phyloP scores from a whole-genome alignment of 2,113 vertebrate species.

The Corydoras sp. region DNA sequence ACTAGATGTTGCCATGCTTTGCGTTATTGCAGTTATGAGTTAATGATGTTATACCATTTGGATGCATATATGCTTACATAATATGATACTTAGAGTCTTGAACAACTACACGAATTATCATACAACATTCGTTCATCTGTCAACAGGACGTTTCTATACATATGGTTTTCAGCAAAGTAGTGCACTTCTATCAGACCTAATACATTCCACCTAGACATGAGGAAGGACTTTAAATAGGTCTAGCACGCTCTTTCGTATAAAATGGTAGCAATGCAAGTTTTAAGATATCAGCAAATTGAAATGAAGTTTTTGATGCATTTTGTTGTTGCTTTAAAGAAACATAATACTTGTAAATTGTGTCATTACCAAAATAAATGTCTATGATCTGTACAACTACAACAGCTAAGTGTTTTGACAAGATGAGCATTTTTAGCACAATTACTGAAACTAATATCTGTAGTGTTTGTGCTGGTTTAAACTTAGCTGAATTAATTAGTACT shows the following conservation, averaged over 20 bases:
- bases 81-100: slow-evolving; percentile 57
- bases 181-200: slow-evolving; percentile 38
- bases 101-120: slow-evolving; percentile 58
- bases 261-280: slow-evolving; percentile 22
- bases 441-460: slow-evolving; percentile 51
- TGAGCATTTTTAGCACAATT: slow-evolving; percentile 60
- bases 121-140: slow-evolving; percentile 64
- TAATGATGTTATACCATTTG: slow-evolving; percentile 61
- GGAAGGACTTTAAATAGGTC: slow-evolving; percentile 34
- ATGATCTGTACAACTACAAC: slow-evolving; percentile 52
- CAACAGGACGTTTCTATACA: slow-evolving; percentile 55
- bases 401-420: slow-evolving; percentile 64
- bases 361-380: slow-evolving; percentile 31
- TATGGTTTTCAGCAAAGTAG: slow-evolving; percentile 34
- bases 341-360: too few relatives aligned
- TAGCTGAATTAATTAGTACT: slow-evolving; percentile 37
- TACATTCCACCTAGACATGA: slow-evolving; percentile 34
- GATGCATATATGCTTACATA: slow-evolving; percentile 66
- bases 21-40: slow-evolving; percentile 63
- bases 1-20: slow-evolving; percentile 73
- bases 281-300: slow-evolving; percentile 28
- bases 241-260: slow-evolving; percentile 31
- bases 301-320: slow-evolving; percentile 22
- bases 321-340: background rate
- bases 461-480: slow-evolving; percentile 29